Percentiles rank a stretch among this genome's conserved stretches.
Evolutionary conservation across 2,113 vertebrate species (phyloP).

Genomic region (Paramormyrops kingsleyae): DNA sequence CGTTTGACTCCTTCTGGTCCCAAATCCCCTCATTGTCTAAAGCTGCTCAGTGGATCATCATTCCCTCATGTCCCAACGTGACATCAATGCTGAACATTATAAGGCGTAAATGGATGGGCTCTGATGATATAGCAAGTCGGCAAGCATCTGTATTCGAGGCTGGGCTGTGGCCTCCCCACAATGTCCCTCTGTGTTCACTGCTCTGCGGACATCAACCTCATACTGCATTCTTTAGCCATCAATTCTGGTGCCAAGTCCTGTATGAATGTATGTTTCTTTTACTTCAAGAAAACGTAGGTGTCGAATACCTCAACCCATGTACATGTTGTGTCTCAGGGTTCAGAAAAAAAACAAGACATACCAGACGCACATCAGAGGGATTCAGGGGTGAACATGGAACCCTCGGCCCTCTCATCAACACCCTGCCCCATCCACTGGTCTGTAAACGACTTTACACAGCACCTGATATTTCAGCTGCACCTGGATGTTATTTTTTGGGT

Average conservation of each 20-base stretch:
- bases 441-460: not conserved
- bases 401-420: not conserved
- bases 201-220: constrained; percentile 60
- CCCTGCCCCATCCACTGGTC: not conserved
- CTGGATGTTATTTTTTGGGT: not conserved
- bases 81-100: not conserved
- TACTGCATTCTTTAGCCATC: constrained; percentile 63
- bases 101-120: not conserved
- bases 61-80: not conserved
- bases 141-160: constrained; percentile 47
- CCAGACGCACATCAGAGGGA: not conserved
- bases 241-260: constrained; percentile 55
- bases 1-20: not conserved
- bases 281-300: constrained; percentile 48
- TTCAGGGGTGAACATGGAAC: constrained; percentile 4
- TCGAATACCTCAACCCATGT: constrained; percentile 27
- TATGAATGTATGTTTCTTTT: constrained; percentile 67
- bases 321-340: not conserved
- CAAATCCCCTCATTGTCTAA: not conserved
- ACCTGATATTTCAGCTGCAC: not conserved
- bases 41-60: not conserved
- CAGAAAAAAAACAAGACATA: constrained; percentile 10
- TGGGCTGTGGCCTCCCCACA: constrained; percentile 46
- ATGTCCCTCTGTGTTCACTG: constrained; percentile 59
- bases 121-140: constrained; percentile 28